These are phyloP conservation scores for Amphipoea lucens DNA, from an alignment of 2,888 invertebrate genomes.

Conservation along the genomic window DNA sequence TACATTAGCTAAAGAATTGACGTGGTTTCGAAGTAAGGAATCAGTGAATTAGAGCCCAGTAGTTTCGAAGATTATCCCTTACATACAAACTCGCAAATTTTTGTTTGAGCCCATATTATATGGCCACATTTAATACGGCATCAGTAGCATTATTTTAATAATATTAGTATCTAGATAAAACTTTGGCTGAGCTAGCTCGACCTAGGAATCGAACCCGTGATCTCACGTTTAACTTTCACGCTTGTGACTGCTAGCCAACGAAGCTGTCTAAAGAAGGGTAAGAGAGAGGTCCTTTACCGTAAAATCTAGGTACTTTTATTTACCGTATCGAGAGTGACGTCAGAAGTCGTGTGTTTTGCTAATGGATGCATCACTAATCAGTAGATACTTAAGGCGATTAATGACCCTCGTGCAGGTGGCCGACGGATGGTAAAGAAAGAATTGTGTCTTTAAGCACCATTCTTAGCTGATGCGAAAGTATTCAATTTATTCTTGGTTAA, in stretches of 20 bases:
- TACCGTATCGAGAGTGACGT: conserved; percentile 18
- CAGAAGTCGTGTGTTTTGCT: conserved; percentile 28
- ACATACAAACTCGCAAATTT: too few species aligned
- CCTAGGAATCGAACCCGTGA: not conserved
- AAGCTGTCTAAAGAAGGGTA: not conserved
- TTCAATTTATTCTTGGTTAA: not conserved
- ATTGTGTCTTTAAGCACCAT: not conserved
- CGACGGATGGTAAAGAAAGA: not conserved
- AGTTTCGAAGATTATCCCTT: too few species aligned
- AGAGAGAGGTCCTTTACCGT: not conserved
- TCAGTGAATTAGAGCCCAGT: too few species aligned
- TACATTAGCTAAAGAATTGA: too few species aligned
- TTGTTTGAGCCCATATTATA: not conserved
- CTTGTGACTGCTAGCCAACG: not conserved
- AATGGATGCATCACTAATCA: conserved; percentile 40
- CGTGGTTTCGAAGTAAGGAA: too few species aligned
- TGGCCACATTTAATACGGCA: not conserved
- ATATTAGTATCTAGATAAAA: not conserved
- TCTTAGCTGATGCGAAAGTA: not conserved
- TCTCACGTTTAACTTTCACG: not conserved
- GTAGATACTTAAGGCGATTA: conserved; percentile 34
- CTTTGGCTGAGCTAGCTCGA: not conserved
- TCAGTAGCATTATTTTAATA: not conserved
- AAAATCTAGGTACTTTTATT: not conserved
- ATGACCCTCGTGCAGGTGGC: conserved; percentile 16